A percentile compares a stretch with the other conserved stretches of the same genome.
These are phyloP conservation scores for Heteromurus nitidus DNA, from an alignment of 2,888 invertebrate species.

Conservation along the genomic window DNA sequence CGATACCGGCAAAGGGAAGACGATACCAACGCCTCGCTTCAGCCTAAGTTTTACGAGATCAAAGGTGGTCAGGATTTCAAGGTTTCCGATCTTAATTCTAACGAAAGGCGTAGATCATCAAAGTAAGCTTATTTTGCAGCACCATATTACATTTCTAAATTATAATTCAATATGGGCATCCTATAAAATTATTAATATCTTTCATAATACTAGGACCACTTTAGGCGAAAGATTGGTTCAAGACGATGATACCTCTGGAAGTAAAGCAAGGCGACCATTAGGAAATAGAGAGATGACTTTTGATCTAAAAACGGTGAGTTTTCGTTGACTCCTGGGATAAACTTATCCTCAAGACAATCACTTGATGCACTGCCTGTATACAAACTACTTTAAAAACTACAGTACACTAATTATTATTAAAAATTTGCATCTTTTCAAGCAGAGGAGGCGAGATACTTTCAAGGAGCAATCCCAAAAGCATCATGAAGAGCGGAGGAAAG, in stretches of 20 bases:
- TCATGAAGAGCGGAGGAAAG: constrained; percentile 75
- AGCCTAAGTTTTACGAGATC: constrained; percentile 80
- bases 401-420: too few relatives aligned
- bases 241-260: constrained; percentile 75
- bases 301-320: constrained; percentile 79
- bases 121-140: constrained; percentile 45
- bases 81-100: constrained; percentile 78
- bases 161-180: too few relatives aligned
- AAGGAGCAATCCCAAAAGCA: constrained; percentile 74
- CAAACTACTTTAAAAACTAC: too few relatives aligned
- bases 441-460: constrained; percentile 54
- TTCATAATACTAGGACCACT: constrained; percentile 81
- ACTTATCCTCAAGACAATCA: neutral
- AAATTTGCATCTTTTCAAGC: too few relatives aligned
- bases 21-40: constrained; percentile 66
- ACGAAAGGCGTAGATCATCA: constrained; percentile 69
- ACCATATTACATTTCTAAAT: neutral
- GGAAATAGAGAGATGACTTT: constrained; percentile 90
- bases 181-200: too few relatives aligned
- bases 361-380: too few relatives aligned
- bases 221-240: constrained; percentile 84
- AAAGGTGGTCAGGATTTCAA: constrained; percentile 81
- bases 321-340: neutral
- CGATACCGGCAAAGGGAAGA: constrained; percentile 75
- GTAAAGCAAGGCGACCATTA: constrained; percentile 79